These are phyloP conservation scores for Poeciliopsis occidentalis DNA, from an alignment of 2,113 vertebrate species.

Conservation along the genomic window DNA sequence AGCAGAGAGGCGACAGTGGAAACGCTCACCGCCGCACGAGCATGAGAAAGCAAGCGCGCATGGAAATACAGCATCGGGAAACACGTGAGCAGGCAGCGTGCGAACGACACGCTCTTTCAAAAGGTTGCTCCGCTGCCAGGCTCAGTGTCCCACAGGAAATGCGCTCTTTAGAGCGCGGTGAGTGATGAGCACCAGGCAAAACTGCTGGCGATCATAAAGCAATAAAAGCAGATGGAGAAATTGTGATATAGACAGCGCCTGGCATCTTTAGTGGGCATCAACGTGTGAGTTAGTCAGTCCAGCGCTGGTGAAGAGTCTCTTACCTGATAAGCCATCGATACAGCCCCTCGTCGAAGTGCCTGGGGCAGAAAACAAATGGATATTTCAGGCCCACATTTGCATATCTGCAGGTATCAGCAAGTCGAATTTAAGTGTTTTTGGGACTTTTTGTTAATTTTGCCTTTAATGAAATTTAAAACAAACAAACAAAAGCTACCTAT, in stretches of 20 bases:
- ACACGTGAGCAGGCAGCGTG: slow-evolving; percentile 50
- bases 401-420: slow-evolving; percentile 16
- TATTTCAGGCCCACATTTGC: slow-evolving; percentile 57
- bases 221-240: background rate
- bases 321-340: slow-evolving; percentile 85
- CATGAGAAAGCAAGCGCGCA: slow-evolving; percentile 68
- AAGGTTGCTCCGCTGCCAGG: slow-evolving; percentile 38
- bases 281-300: slow-evolving; percentile 54
- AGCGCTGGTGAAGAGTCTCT: slow-evolving; percentile 52
- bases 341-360: slow-evolving; percentile 83
- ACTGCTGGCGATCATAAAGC: slow-evolving; percentile 6
- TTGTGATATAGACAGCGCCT: slow-evolving; percentile 41
- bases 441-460: too few species aligned
- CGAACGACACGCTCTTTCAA: slow-evolving; percentile 33
- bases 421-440: too few species aligned
- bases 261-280: slow-evolving; percentile 43
- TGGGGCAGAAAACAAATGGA: slow-evolving; percentile 55
- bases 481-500: too few species aligned
- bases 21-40: slow-evolving; percentile 59
- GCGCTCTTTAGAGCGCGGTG: slow-evolving; percentile 40
- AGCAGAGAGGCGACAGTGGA: slow-evolving; percentile 39
- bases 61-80: slow-evolving; percentile 69
- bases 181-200: slow-evolving; percentile 12
- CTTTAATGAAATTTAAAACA: too few species aligned
- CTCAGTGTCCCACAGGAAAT: slow-evolving; percentile 51